Conservation (phyloP, 2,888 invertebrate species). For the Euphydryas editha region DNA sequence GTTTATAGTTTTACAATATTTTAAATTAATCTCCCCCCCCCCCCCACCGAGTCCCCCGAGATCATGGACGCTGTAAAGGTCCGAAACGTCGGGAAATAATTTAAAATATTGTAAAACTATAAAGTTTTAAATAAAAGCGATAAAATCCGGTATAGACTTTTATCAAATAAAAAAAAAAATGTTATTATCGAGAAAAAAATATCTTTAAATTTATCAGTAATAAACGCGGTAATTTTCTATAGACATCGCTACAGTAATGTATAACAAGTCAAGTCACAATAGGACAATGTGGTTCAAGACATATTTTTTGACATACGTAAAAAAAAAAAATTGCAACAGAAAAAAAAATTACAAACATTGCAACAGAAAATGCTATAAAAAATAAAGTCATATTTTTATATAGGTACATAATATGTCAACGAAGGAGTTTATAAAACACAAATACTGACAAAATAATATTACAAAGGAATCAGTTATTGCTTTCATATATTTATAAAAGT, state of each 20-base stretch:
- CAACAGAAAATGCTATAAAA: slow-evolving; percentile 21
- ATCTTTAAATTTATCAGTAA: slow-evolving; percentile 17
- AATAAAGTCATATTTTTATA: not conserved
- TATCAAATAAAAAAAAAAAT: too few relatives aligned
- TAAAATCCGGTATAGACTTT: too few relatives aligned
- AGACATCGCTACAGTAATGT: slow-evolving; percentile 9
- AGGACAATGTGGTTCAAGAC: slow-evolving; percentile 8
- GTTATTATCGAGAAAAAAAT: not conserved
- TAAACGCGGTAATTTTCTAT: slow-evolving; percentile 17
- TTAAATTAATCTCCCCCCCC: too few relatives aligned
- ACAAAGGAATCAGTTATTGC: slow-evolving; percentile 6
- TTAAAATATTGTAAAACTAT: too few relatives aligned
- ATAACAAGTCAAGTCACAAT: not conserved
- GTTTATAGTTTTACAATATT: too few relatives aligned
- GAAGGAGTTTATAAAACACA: not conserved
- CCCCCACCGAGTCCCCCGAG: too few relatives aligned
- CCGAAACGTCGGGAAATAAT: too few relatives aligned
- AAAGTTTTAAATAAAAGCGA: too few relatives aligned
- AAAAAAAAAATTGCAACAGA: slow-evolving; percentile 19
- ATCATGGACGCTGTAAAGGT: too few relatives aligned
- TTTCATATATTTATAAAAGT: slow-evolving; percentile 10
- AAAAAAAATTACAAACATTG: slow-evolving; percentile 18
- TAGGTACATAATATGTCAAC: not conserved
- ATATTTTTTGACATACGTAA: slow-evolving; percentile 13
- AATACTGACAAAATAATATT: slow-evolving; percentile 1